A percentile compares a stretch with the other conserved stretches of the same genome.
Conservation (phyloP, 1,140 invertebrate species). For the Liolophura sinensis region DNA sequence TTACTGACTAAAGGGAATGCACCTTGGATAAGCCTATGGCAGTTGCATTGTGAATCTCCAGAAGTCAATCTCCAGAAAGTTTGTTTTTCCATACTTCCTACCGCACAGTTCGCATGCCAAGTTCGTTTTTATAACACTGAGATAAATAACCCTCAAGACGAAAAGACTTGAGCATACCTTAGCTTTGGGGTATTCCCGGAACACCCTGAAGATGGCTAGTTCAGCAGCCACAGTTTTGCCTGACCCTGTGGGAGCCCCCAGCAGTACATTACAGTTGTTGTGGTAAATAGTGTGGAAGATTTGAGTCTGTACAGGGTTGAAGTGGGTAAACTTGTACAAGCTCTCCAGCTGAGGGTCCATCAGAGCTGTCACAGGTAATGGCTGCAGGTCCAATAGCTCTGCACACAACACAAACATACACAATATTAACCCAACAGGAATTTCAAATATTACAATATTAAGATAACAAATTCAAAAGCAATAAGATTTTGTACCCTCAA, state of each 20-base stretch:
- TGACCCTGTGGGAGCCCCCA: conserved; percentile 97
- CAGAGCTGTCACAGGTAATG: conserved; percentile 82
- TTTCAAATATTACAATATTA: too few relatives aligned
- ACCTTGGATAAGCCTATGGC: too few relatives aligned
- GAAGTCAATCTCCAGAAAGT: too few relatives aligned
- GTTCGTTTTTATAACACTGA: too few relatives aligned
- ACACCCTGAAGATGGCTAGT: conserved; percentile 94
- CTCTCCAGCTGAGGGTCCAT: conserved; percentile 77
- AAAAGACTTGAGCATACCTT: conserved; percentile 67
- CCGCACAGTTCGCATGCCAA: too few relatives aligned
- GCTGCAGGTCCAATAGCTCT: conserved; percentile 89
- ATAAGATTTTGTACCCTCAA: too few relatives aligned
- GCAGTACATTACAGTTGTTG: conserved; percentile 89
- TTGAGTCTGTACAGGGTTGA: conserved; percentile 99
- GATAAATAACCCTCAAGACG: too few relatives aligned
- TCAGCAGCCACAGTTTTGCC: conserved; percentile 99
- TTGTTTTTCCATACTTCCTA: too few relatives aligned
- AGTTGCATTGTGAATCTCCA: too few relatives aligned
- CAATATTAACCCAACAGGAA: neutral
- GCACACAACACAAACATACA: conserved; percentile 24
- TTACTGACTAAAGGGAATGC: too few relatives aligned
- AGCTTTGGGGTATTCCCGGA: conserved; percentile 77
- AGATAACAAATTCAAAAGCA: too few relatives aligned
- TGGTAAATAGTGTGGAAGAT: conserved; percentile 97
- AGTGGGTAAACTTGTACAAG: conserved; percentile 91